A percentile compares a stretch with the other conserved stretches of the same genome.
Evolutionary conservation across 2,888 invertebrate species (phyloP).

Genomic region (Leucoma salicis): DNA sequence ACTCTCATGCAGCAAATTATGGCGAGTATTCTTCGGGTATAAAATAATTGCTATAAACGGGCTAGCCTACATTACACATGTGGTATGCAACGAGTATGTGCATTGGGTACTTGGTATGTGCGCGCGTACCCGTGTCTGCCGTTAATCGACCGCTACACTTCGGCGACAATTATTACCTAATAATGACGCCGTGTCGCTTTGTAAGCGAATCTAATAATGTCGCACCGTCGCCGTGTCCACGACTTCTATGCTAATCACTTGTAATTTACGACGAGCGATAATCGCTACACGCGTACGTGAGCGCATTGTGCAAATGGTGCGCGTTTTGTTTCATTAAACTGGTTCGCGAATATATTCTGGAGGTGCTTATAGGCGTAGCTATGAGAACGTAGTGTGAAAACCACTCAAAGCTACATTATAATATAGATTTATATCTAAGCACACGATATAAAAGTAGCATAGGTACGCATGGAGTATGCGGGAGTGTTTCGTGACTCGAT

Average conservation of each 20-base stretch:
- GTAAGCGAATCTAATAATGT: conserved; percentile 73
- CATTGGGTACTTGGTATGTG: conserved; percentile 58
- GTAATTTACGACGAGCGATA: conserved; percentile 77
- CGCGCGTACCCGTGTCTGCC: conserved; percentile 52
- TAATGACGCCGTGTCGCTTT: conserved; percentile 65
- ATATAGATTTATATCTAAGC: conserved; percentile 40
- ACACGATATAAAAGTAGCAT: conserved; percentile 44
- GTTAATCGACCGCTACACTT: conserved; percentile 77
- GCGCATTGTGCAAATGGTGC: conserved; percentile 66
- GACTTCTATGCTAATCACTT: conserved; percentile 74
- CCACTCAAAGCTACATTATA: conserved; percentile 47
- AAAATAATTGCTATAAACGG: conserved; percentile 29
- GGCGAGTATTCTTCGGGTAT: conserved; percentile 1
- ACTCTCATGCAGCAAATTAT: neutral
- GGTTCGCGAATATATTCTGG: conserved; percentile 34
- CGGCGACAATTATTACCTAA: conserved; percentile 75
- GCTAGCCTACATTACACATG: conserved; percentile 21
- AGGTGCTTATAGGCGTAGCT: conserved; percentile 25
- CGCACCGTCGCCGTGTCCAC: conserved; percentile 54
- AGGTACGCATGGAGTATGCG: conserved; percentile 41
- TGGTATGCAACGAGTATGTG: conserved; percentile 45
- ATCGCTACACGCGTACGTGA: conserved; percentile 78
- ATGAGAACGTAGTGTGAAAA: conserved; percentile 50
- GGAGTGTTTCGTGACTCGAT: conserved; percentile 39
- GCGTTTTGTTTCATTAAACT: conserved; percentile 38